These are phyloP conservation scores for Hippocampus abdominalis DNA, from an alignment of 2,113 vertebrate species.

Conservation along the genomic window DNA sequence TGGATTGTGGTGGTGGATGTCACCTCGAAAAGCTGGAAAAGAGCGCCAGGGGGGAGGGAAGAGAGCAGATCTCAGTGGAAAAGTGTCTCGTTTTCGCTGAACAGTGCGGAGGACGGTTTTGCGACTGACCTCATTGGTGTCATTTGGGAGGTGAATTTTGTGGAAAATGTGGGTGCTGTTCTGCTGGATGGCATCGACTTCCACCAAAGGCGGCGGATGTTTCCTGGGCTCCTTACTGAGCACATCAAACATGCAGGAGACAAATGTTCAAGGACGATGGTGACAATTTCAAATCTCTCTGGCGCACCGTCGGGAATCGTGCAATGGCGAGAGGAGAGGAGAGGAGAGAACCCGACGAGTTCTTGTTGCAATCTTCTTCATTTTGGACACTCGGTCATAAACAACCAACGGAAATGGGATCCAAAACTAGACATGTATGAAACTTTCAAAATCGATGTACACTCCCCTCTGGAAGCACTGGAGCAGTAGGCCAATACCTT, in stretches of 20 bases:
- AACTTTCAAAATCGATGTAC: not conserved
- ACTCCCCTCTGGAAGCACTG: too few relatives aligned
- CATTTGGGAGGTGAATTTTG: constrained; percentile 86
- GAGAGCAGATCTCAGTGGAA: too few relatives aligned
- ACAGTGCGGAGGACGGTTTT: not conserved
- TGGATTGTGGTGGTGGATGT: constrained; percentile 77
- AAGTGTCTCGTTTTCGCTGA: too few relatives aligned
- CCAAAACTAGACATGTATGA: not conserved
- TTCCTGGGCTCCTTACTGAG: constrained; percentile 84
- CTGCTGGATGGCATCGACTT: constrained; percentile 86
- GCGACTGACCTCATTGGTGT: constrained; percentile 76
- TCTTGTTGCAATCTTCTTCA: too few relatives aligned
- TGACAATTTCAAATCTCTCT: not conserved
- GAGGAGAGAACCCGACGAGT: not conserved
- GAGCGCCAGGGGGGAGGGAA: not conserved
- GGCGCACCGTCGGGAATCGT: not conserved
- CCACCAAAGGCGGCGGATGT: constrained; percentile 85
- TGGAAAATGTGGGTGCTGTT: constrained; percentile 84
- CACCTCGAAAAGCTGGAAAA: constrained; percentile 80
- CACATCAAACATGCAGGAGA: constrained; percentile 1
- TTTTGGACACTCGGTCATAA: not conserved
- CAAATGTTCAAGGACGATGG: not conserved
- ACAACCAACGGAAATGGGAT: not conserved
- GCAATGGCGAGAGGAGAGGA: not conserved
- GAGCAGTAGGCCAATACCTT: too few relatives aligned